These are phyloP conservation scores for Tenualosa ilisha DNA, from an alignment of 2,797 vertebrate species.

Conservation along the genomic window DNA sequence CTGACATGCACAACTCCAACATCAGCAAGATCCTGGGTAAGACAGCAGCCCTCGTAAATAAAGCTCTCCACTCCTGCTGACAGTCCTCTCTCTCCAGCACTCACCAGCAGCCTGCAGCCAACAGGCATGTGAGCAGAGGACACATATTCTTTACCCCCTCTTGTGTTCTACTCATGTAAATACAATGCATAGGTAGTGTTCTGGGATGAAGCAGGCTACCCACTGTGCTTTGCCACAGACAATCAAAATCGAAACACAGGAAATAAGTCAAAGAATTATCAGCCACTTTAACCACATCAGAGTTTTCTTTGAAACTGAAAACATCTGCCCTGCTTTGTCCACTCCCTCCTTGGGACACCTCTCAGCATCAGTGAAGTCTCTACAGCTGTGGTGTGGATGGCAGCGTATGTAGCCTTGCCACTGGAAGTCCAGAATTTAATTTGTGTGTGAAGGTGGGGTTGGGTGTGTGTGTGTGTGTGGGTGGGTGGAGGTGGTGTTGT, in stretches of 20 bases:
- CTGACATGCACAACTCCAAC: slow-evolving; percentile 99
- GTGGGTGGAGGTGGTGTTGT: background rate
- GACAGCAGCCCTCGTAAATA: slow-evolving; percentile 46
- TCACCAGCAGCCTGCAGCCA: background rate
- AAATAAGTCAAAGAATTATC: background rate
- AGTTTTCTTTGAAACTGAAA: slow-evolving; percentile 72
- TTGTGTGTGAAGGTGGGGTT: background rate
- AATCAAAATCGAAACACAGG: background rate
- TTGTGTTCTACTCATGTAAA: background rate
- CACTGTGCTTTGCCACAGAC: background rate
- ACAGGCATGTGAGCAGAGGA: background rate
- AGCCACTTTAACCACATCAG: background rate
- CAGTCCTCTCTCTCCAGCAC: too few species aligned
- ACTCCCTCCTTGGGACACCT: background rate
- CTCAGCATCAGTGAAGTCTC: background rate
- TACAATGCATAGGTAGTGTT: background rate
- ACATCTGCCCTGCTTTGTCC: slow-evolving; percentile 46
- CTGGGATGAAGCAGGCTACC: background rate
- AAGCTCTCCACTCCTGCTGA: too few species aligned
- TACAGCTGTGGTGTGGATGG: background rate
- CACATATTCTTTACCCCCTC: background rate
- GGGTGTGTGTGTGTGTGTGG: slow-evolving; percentile 8
- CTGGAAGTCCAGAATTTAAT: slow-evolving; percentile 10
- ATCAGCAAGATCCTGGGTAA: slow-evolving; percentile 99
- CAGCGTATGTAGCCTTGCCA: background rate